Evolutionary conservation across 1,140 invertebrate genomes (phyloP).

Genomic region (Caenorhabditis tropicalis): DNA sequence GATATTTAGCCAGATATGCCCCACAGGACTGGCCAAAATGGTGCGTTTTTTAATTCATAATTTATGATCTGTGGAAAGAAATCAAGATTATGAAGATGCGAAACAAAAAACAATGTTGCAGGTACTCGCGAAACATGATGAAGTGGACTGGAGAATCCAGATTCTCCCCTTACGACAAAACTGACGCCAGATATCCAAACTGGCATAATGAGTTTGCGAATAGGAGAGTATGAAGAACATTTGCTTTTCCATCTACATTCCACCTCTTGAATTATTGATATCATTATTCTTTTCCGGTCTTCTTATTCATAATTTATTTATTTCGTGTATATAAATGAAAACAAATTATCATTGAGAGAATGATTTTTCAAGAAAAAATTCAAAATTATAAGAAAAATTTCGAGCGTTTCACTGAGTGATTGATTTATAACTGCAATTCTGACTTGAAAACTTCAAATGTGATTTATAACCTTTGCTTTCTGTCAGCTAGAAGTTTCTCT

Average conservation of each 20-base stretch:
- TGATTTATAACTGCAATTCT: too few species aligned
- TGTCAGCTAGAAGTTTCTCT: too few species aligned
- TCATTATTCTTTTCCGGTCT: not conserved
- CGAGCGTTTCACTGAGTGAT: too few species aligned
- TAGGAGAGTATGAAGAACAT: not conserved
- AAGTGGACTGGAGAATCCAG: slow-evolving; percentile 45
- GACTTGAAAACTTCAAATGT: too few species aligned
- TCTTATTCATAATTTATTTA: not conserved
- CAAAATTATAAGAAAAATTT: too few species aligned
- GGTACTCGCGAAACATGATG: slow-evolving; percentile 53
- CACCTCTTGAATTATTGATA: slow-evolving; percentile 14
- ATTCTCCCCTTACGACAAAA: slow-evolving; percentile 44
- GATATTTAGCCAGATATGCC: slow-evolving; percentile 46
- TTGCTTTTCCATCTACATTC: not conserved
- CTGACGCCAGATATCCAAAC: slow-evolving; percentile 42
- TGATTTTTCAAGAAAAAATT: too few species aligned
- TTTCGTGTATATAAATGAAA: not conserved
- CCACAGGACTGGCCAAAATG: slow-evolving; percentile 53
- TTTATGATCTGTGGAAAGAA: not conserved
- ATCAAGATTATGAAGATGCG: not conserved
- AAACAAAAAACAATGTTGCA: not conserved
- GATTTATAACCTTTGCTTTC: too few species aligned
- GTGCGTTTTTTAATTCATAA: not conserved
- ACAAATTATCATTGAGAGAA: too few species aligned
- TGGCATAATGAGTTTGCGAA: slow-evolving; percentile 42